Conservation (phyloP, 2,797 vertebrate species). For the Lepilemur septentrionalis region DNA sequence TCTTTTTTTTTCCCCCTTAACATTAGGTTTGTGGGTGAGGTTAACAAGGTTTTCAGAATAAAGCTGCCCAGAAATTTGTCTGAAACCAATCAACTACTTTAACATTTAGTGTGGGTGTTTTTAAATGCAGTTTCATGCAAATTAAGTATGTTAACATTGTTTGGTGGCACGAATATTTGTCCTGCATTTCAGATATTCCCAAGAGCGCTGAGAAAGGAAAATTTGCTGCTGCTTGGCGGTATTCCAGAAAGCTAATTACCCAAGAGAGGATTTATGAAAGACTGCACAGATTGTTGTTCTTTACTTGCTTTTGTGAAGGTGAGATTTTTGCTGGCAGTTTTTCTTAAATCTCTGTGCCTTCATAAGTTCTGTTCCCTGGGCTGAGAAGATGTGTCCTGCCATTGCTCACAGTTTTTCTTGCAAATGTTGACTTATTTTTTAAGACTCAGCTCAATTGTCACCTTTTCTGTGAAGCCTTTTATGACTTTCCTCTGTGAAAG, state of each 20-base stretch:
- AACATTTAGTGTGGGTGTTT: neutral
- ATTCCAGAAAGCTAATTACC: conserved; percentile 56
- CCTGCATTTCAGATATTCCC: conserved; percentile 5
- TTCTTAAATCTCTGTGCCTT: neutral
- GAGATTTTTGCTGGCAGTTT: neutral
- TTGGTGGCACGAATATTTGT: conserved; percentile 42
- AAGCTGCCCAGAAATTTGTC: neutral
- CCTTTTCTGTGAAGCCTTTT: neutral
- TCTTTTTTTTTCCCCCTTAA: neutral
- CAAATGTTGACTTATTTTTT: neutral
- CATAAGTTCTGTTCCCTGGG: neutral
- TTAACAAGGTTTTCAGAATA: neutral
- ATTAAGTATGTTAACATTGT: conserved; percentile 13
- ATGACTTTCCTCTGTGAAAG: neutral
- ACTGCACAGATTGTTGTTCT: neutral
- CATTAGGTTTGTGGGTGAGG: neutral
- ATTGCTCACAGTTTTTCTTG: neutral
- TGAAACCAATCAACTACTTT: neutral
- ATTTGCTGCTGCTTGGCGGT: neutral
- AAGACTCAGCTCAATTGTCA: neutral
- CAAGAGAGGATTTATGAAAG: neutral
- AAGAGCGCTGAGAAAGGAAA: conserved; percentile 2
- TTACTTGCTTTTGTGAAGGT: neutral
- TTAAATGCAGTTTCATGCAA: neutral
- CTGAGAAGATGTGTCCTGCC: neutral